phyloP scores from a whole-genome alignment of 2,888 invertebrate species.

The Microplitis manilae region DNA sequence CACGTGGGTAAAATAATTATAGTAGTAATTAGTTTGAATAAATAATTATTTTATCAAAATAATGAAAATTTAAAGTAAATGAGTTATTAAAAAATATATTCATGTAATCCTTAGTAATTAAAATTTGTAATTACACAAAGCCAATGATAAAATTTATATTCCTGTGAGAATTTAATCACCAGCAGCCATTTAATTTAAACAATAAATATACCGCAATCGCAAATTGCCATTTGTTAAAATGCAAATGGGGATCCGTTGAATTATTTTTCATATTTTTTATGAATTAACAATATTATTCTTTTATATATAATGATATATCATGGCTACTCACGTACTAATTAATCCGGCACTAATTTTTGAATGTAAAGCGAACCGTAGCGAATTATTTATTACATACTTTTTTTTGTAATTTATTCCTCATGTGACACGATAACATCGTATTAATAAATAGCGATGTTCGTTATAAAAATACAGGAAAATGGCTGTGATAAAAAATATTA shows the following conservation, averaged over 20 bases:
- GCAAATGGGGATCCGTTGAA: not conserved
- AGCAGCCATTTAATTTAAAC: not conserved
- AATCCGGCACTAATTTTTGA: too few species aligned
- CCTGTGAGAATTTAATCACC: not conserved
- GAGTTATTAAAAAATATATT: too few species aligned
- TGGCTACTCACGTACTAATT: too few species aligned
- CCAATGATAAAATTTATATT: too few species aligned
- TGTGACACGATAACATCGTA: constrained; percentile 21
- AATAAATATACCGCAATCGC: not conserved
- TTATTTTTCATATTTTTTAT: not conserved
- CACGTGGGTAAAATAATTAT: too few species aligned
- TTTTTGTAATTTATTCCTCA: not conserved
- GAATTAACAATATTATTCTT: not conserved
- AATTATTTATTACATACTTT: not conserved
- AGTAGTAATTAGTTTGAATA: too few species aligned
- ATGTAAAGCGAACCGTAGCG: not conserved
- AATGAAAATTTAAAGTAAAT: too few species aligned
- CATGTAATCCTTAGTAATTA: too few species aligned
- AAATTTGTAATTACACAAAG: too few species aligned
- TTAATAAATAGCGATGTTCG: constrained; percentile 24
- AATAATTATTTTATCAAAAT: too few species aligned
- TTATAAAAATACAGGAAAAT: constrained; percentile 25
- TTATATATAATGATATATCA: too few species aligned
- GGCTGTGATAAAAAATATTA: not conserved
- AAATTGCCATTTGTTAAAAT: constrained; percentile 2